Conservation (phyloP, 2,797 vertebrate species). For the Parotocinclus haroldoi region DNA sequence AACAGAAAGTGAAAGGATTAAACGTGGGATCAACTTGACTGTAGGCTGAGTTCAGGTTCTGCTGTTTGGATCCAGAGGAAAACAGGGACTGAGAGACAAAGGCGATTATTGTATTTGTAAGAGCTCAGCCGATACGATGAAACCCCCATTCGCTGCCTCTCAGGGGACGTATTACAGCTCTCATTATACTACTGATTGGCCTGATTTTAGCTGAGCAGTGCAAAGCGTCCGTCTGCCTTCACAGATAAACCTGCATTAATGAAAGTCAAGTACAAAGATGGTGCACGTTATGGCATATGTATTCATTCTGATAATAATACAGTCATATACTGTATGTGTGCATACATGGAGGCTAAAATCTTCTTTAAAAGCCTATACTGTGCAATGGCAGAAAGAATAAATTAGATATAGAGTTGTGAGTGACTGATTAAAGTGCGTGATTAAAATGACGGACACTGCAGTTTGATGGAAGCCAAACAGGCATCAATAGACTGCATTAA, state of each 20-base stretch:
- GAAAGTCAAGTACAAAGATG: slow-evolving; percentile 18
- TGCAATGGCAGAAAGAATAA: no score
- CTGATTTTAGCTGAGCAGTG: slow-evolving; percentile 84
- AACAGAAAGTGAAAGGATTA: slow-evolving; percentile 19
- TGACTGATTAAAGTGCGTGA: no score
- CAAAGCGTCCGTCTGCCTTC: slow-evolving; percentile 72
- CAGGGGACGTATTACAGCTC: slow-evolving; percentile 86
- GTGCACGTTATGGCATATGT: not conserved
- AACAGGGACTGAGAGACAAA: slow-evolving; percentile 19
- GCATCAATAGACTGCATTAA: no score
- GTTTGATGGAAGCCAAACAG: no score
- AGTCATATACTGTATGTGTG: no score
- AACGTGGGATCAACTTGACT: slow-evolving; percentile 5
- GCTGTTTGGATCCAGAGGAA: slow-evolving; percentile 9
- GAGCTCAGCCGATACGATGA: slow-evolving; percentile 83
- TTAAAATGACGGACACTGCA: no score
- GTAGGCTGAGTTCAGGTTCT: slow-evolving; percentile 7
- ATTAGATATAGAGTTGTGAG: no score
- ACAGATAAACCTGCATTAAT: slow-evolving; percentile 49
- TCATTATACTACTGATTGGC: slow-evolving; percentile 90
- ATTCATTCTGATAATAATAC: not conserved
- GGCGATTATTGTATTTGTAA: slow-evolving; percentile 33
- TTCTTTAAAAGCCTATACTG: no score
- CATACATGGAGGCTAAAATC: no score
- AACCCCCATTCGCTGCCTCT: slow-evolving; percentile 60